These are phyloP conservation scores for Ahaetulla prasina DNA, from an alignment of 2,113 vertebrate genomes.

Conservation along the genomic window DNA sequence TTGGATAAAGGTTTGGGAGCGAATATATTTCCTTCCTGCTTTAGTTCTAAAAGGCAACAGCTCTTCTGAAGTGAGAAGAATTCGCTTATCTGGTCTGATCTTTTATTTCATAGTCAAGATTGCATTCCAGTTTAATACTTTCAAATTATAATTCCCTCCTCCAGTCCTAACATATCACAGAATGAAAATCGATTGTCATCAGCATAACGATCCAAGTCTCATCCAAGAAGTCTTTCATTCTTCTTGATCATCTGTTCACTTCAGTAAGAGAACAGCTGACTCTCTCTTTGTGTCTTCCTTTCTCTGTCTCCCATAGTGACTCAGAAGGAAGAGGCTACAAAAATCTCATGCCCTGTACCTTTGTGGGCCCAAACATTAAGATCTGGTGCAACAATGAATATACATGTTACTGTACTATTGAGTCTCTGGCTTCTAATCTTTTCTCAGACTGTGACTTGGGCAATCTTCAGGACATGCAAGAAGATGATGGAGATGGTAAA, in stretches of 20 bases:
- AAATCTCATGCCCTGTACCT: neutral
- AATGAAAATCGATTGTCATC: neutral
- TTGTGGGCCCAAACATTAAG: neutral
- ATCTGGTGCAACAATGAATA: neutral
- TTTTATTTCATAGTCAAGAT: neutral
- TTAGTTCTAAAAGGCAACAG: neutral
- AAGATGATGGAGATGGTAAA: constrained; percentile 75
- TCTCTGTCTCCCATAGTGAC: neutral
- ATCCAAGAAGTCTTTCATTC: neutral
- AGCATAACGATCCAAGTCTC: neutral
- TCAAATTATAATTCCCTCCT: neutral
- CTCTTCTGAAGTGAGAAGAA: neutral
- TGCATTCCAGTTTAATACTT: neutral
- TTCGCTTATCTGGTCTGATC: neutral
- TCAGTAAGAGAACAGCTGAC: neutral
- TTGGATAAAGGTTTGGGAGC: neutral
- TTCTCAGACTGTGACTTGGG: constrained; percentile 86
- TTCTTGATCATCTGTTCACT: neutral
- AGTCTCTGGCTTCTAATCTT: neutral
- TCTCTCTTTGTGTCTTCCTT: neutral
- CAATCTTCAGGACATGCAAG: constrained; percentile 83
- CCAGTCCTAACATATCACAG: neutral
- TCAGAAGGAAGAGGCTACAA: neutral
- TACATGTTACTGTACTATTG: neutral
- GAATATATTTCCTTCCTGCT: neutral